Evolutionary conservation across 1,140 invertebrate genomes (phyloP).

Genomic region (Vollenhovia emeryi): DNA sequence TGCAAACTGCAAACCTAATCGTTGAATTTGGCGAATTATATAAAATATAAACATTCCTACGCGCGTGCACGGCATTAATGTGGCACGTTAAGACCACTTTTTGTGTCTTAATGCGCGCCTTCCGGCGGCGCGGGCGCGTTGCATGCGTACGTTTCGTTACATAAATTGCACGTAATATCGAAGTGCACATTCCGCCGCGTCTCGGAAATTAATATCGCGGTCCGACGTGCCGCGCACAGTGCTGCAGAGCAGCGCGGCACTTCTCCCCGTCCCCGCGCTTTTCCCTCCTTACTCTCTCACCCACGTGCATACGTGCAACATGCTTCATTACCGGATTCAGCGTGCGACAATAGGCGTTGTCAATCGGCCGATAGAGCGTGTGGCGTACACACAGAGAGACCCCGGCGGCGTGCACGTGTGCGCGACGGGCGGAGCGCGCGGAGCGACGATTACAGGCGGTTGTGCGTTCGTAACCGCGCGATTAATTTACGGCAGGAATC

Average conservation of each 20-base stretch:
- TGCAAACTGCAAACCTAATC: not conserved
- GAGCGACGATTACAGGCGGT: constrained; percentile 8
- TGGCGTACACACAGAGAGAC: not conserved
- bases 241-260: not conserved
- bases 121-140: not conserved
- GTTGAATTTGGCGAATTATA: not conserved
- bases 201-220: constrained; percentile 45
- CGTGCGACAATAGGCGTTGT: constrained; percentile 56
- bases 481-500: constrained; percentile 43
- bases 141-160: constrained; percentile 2
- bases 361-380: constrained; percentile 43
- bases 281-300: not conserved
- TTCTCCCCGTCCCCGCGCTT: not conserved
- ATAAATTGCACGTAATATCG: constrained; percentile 41
- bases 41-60: not conserved
- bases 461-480: not conserved
- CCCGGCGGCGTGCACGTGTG: not conserved
- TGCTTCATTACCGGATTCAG: constrained; percentile 57
- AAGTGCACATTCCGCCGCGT: constrained; percentile 2
- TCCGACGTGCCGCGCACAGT: not conserved
- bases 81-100: not conserved
- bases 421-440: not conserved
- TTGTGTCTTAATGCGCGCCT: not conserved
- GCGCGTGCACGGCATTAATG: not conserved
- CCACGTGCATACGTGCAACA: constrained; percentile 1